phyloP scores from a whole-genome alignment of 2,113 vertebrate genomes.

The Alethe castanea region DNA sequence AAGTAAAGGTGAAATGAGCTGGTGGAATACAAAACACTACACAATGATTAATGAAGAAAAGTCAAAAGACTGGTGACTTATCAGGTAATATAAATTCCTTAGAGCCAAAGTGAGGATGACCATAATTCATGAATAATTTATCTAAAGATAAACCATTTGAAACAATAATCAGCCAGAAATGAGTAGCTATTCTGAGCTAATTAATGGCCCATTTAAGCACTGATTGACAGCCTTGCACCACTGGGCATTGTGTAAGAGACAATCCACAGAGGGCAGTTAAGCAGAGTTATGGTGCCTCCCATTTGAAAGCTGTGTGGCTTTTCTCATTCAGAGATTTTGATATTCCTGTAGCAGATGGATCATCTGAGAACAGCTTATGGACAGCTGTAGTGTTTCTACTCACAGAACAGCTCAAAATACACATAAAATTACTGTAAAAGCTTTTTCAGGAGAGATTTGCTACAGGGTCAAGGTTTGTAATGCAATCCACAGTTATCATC shows the following conservation, averaged over 20 bases:
- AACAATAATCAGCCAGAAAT: not conserved
- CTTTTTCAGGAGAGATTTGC: not conserved
- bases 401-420: not conserved
- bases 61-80: not conserved
- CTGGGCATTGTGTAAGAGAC: not conserved
- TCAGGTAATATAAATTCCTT: not conserved
- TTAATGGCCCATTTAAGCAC: not conserved
- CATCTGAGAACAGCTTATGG: not conserved
- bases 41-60: not conserved
- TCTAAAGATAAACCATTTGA: not conserved
- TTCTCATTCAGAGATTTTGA: not conserved
- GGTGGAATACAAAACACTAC: not conserved
- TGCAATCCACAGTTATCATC: not conserved
- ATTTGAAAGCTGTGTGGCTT: not conserved
- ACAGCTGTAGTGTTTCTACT: not conserved
- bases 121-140: not conserved
- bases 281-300: not conserved
- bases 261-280: not conserved
- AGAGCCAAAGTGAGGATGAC: not conserved
- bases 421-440: not conserved
- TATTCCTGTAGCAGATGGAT: not conserved
- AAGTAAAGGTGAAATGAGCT: not conserved
- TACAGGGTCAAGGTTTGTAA: not conserved
- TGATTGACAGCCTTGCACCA: not conserved
- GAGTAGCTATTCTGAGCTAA: not conserved